Conservation (phyloP, 2,797 vertebrate genomes). For the Lagorchestes hirsutus region DNA sequence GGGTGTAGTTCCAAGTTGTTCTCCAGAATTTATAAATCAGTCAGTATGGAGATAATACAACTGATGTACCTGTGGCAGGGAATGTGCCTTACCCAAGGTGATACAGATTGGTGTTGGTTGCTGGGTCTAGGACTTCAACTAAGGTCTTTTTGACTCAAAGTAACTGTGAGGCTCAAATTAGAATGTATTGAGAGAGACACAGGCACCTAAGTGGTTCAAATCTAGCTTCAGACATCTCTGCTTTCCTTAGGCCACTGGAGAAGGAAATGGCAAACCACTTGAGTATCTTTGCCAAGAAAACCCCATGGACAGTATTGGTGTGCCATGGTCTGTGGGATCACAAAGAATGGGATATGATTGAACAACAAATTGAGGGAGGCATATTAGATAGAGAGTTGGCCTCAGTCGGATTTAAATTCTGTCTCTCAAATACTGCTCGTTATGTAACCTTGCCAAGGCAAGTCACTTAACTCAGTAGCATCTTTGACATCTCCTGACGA, state of each 20-base stretch:
- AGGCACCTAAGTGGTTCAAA: neutral
- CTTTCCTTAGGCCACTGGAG: neutral
- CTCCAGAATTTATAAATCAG: neutral
- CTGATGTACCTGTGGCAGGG: neutral
- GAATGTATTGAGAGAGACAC: neutral
- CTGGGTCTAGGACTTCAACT: neutral
- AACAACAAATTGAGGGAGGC: neutral
- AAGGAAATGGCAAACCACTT: neutral
- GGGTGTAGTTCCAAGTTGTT: neutral
- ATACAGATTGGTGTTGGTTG: neutral
- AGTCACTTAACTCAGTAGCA: neutral
- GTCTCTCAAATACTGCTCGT: neutral
- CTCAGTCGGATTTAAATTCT: neutral
- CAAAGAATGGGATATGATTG: neutral
- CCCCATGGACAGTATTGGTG: neutral
- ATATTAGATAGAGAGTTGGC: neutral
- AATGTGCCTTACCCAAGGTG: neutral
- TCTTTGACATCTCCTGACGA: neutral
- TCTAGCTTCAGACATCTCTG: neutral
- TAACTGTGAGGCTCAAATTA: neutral
- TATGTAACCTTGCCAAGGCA: neutral
- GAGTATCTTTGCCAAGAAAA: neutral
- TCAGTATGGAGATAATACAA: neutral
- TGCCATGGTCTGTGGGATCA: neutral
- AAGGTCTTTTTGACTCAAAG: neutral